Conservation (phyloP, 2,797 vertebrate genomes). For the Bradypus variegatus region DNA sequence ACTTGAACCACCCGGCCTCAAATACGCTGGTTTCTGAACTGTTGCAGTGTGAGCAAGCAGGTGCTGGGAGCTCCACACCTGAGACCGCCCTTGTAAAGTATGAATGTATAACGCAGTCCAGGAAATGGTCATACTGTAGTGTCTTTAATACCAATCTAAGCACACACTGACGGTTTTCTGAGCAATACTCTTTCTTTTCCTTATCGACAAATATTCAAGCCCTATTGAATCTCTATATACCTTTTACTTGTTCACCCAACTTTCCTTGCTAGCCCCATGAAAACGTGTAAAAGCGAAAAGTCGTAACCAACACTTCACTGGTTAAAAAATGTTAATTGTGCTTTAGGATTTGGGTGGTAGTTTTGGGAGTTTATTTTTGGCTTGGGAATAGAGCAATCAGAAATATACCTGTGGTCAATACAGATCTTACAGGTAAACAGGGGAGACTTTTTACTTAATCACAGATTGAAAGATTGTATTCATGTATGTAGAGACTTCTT, state of each 20-base stretch:
- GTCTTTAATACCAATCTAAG: background rate
- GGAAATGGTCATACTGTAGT: background rate
- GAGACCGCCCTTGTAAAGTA: constrained; percentile 11
- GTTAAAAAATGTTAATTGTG: background rate
- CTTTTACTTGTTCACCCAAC: background rate
- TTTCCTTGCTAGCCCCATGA: background rate
- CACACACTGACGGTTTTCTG: background rate
- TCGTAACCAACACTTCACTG: background rate
- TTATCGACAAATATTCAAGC: background rate
- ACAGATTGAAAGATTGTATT: constrained; percentile 42
- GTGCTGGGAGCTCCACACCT: constrained; percentile 48
- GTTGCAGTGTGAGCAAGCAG: constrained; percentile 40
- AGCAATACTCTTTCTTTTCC: background rate
- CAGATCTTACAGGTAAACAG: constrained; percentile 29
- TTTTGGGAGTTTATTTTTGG: background rate
- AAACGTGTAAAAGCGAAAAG: constrained; percentile 37
- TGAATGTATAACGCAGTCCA: background rate
- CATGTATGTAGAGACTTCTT: background rate
- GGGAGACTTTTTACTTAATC: constrained; percentile 3
- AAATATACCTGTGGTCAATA: constrained; percentile 23
- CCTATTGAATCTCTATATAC: background rate
- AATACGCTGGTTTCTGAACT: constrained; percentile 35
- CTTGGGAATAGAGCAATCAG: constrained; percentile 26
- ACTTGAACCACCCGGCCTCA: constrained; percentile 52
- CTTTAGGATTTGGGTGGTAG: background rate